phyloP scores from a whole-genome alignment of 2,888 invertebrate genomes.

The Dasysyrphus albostriatus region DNA sequence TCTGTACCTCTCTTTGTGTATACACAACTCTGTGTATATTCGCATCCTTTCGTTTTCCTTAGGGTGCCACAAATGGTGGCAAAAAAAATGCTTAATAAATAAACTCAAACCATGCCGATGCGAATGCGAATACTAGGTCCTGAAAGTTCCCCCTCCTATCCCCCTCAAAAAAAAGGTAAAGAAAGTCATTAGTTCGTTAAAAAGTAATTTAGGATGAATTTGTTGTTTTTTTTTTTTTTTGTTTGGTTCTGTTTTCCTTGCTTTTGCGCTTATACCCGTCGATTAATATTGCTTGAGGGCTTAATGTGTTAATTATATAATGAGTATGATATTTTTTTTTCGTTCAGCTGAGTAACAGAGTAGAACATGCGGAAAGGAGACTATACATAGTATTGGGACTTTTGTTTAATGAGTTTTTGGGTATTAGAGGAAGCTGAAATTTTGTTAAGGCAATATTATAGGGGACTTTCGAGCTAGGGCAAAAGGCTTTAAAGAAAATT shows the following conservation, averaged over 20 bases:
- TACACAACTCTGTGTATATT: slow-evolving; percentile 8
- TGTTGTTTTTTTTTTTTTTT: slow-evolving; percentile 46
- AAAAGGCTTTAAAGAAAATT: neutral
- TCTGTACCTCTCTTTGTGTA: slow-evolving; percentile 17
- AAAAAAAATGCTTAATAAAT: slow-evolving; percentile 68
- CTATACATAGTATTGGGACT: slow-evolving; percentile 1
- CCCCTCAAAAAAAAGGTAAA: slow-evolving; percentile 64
- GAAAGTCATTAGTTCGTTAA: slow-evolving; percentile 78
- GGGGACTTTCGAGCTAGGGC: neutral
- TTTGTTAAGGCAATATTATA: neutral
- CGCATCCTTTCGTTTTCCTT: slow-evolving; percentile 73
- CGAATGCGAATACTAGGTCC: slow-evolving; percentile 47
- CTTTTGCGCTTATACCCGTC: slow-evolving; percentile 54
- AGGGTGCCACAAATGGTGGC: slow-evolving; percentile 72
- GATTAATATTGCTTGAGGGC: slow-evolving; percentile 76
- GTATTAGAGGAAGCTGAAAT: neutral
- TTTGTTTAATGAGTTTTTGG: slow-evolving; percentile 45
- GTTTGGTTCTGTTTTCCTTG: slow-evolving; percentile 27
- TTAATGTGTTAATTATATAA: slow-evolving; percentile 78
- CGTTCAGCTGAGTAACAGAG: slow-evolving; percentile 21
- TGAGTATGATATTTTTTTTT: slow-evolving; percentile 64
- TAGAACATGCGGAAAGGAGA: slow-evolving; percentile 44
- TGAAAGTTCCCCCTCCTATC: slow-evolving; percentile 4
- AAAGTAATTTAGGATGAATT: slow-evolving; percentile 77
- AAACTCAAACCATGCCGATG: slow-evolving; percentile 62